These are phyloP conservation scores for Spinus olivaceus DNA, from an alignment of 2,797 vertebrate species.

Conservation along the genomic window DNA sequence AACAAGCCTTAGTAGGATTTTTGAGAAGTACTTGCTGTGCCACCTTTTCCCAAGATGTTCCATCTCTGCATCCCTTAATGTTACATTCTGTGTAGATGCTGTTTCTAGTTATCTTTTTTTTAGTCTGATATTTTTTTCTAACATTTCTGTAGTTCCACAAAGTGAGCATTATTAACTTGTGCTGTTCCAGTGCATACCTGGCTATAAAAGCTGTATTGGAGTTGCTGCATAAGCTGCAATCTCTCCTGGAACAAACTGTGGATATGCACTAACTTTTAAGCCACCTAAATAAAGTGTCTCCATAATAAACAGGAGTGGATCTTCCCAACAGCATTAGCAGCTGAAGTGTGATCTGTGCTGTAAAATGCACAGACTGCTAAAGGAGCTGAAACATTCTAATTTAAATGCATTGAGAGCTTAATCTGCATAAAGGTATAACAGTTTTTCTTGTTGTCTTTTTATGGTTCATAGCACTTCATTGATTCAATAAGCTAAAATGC, in stretches of 20 bases:
- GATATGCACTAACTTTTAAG: background rate
- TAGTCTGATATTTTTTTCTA: background rate
- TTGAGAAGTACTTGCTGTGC: background rate
- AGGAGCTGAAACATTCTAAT: background rate
- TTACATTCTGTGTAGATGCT: background rate
- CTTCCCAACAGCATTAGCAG: background rate
- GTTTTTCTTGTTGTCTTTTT: background rate
- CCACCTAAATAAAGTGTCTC: background rate
- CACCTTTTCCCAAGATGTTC: background rate
- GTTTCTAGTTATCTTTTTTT: background rate
- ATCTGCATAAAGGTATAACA: background rate
- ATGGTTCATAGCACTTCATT: background rate
- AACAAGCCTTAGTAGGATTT: background rate
- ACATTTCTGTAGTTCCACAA: background rate
- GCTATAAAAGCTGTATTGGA: background rate
- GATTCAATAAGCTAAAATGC: background rate
- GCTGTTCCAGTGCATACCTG: background rate
- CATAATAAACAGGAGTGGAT: background rate
- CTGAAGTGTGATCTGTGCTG: background rate
- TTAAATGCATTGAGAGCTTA: background rate
- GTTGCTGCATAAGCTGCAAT: background rate
- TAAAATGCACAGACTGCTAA: background rate
- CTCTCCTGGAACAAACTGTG: background rate
- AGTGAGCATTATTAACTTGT: background rate
- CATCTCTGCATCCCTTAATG: background rate